phyloP scores from a whole-genome alignment of 2,888 invertebrate genomes.

The Lepidonotus clava region DNA sequence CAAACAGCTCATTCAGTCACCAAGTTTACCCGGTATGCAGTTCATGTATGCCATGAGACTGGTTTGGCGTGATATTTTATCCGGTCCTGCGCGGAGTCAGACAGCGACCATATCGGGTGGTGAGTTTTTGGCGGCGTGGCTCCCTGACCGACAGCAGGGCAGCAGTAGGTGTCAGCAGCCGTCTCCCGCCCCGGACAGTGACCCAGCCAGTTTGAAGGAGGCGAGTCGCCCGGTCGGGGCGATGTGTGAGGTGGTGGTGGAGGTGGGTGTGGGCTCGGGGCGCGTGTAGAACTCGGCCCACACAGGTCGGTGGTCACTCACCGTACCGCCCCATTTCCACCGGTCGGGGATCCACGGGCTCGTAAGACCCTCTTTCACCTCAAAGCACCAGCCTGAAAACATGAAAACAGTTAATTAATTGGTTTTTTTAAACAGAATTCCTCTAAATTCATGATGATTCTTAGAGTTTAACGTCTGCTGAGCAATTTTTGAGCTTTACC shows the following conservation, averaged over 20 bases:
- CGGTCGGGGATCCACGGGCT: conserved; percentile 91
- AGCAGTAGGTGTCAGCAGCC: conserved; percentile 12
- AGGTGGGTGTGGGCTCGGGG: background rate
- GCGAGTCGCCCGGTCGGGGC: background rate
- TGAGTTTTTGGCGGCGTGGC: background rate
- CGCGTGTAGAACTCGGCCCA: conserved; percentile 85
- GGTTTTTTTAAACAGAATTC: background rate
- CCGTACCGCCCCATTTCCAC: conserved; percentile 91
- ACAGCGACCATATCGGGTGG: conserved; percentile 10
- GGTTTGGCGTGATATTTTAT: too few species aligned
- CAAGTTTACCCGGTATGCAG: too few species aligned
- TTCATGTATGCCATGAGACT: too few species aligned
- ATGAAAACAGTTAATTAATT: background rate
- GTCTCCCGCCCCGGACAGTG: conserved; percentile 37
- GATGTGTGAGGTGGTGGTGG: background rate
- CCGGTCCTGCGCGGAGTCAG: background rate
- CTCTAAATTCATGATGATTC: too few species aligned
- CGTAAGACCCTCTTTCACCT: conserved; percentile 87
- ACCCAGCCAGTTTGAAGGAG: conserved; percentile 13
- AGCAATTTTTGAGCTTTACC: too few species aligned
- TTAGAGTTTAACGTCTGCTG: too few species aligned
- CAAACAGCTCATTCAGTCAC: too few species aligned
- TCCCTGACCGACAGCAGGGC: background rate
- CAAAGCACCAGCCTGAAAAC: conserved; percentile 80
- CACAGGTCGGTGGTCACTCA: conserved; percentile 87